Evolutionary conservation across 2,113 vertebrate genomes (phyloP).

Genomic region (Galeopterus variegatus): DNA sequence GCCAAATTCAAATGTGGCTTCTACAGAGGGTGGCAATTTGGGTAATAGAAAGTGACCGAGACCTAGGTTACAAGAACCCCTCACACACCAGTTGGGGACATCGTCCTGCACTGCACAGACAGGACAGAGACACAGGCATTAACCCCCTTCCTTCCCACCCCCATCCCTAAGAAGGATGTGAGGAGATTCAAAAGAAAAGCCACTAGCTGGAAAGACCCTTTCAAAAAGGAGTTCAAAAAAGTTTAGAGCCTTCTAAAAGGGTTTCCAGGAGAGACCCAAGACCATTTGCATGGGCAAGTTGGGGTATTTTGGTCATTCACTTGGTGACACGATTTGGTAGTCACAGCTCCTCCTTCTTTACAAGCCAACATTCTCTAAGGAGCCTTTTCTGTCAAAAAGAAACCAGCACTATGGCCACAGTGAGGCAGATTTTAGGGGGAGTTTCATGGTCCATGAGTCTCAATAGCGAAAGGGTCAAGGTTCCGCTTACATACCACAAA

Average conservation of each 20-base stretch:
- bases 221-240: not conserved
- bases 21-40: not conserved
- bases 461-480: not conserved
- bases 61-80: not conserved
- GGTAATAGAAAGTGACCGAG: not conserved
- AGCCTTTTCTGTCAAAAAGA: conserved; percentile 72
- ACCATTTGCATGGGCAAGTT: conserved; percentile 73
- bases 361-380: conserved; percentile 2
- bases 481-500: not conserved
- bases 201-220: conserved; percentile 70
- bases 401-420: conserved; percentile 61
- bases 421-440: not conserved
- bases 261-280: not conserved
- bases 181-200: not conserved
- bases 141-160: not conserved
- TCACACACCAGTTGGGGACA: not conserved
- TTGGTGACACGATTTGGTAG: conserved; percentile 31
- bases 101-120: not conserved
- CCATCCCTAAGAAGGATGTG: not conserved
- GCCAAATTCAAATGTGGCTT: not conserved
- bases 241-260: not conserved
- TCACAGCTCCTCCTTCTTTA: conserved; percentile 42
- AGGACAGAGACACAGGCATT: accelerated
- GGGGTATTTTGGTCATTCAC: conserved; percentile 63
- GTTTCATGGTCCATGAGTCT: conserved; percentile 49